Evolutionary conservation across 2,113 vertebrate species (phyloP), one percentile per base, ranked within the genome.

Genomic region (Sturnira hondurensis): DNA sequence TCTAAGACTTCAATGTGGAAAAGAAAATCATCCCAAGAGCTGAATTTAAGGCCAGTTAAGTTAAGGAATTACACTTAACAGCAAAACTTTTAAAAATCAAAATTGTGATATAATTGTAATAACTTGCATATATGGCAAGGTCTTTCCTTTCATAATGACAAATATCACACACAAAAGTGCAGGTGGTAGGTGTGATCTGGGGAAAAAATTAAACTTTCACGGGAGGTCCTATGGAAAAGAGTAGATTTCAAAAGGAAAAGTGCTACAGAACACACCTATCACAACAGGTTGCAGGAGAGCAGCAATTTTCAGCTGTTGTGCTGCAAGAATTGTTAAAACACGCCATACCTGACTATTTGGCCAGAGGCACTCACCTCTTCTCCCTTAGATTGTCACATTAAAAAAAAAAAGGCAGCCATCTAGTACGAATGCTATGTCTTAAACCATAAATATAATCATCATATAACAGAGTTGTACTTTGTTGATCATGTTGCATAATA

Each of bases 211-310:
- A 98, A 95, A 78, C 65, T 67, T 96, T 89, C 68, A 94, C 2
- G 86, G 87, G 78, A 86, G 85, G 77, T 52, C 45, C 58, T 97
- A 97, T 97, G 91, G 96, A 84, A 94, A 97, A 94, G n/a, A 95
- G 95, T 96, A 97, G 96, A 91, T 85, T 94, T 98, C 86, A 97
- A 94, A 92, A 86, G 74, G 73, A 93, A 93, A 95, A 93, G 9
- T 45, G 43, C 4, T 85, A 74, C 10, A 26, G 78, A 97, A 97
- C 4, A 93, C 9, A 96, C 22, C 63, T 86, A 89, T 91, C 1
- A 10, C 1, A 5, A 41, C 67, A 86, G 52, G 16, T 19, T 91
- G 52, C 80, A 52, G 26, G 10, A 71, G 14, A 94, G 16, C 10
- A 82, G 45, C 2, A 4, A n/a, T 76, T 76, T 33, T 50, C 45